Conservation (phyloP, 2,113 vertebrate genomes). For the Plecotus auritus region DNA sequence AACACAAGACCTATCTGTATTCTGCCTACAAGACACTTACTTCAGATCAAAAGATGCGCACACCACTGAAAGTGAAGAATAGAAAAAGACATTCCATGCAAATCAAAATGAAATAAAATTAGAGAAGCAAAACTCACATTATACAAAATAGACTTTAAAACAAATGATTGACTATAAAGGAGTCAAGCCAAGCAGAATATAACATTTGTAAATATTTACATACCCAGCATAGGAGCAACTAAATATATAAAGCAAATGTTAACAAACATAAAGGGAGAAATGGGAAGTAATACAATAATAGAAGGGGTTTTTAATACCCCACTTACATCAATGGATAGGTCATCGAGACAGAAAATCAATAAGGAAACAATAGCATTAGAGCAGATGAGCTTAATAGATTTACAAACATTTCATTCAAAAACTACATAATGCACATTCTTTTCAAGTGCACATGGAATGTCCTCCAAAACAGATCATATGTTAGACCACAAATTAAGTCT, state of each 20-base stretch:
- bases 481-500: background rate
- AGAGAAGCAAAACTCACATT: background rate
- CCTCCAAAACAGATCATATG: background rate
- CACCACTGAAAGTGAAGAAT: background rate
- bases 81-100: background rate
- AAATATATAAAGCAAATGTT: background rate
- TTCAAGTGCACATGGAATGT: background rate
- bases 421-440: background rate
- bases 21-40: no score
- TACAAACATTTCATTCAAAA: background rate
- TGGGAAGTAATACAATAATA: background rate
- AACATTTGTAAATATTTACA: background rate
- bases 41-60: no score
- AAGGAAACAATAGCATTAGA: background rate
- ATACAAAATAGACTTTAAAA: background rate
- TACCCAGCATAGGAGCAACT: background rate
- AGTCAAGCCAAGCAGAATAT: background rate
- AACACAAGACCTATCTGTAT: no score
- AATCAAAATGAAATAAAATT: background rate
- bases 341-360: background rate
- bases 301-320: background rate
- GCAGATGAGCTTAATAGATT: background rate
- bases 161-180: background rate
- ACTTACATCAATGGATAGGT: background rate
- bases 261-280: background rate